These are phyloP conservation scores for Agriopis leucophaearia DNA, from an alignment of 2,888 invertebrate species.

Conservation along the genomic window DNA sequence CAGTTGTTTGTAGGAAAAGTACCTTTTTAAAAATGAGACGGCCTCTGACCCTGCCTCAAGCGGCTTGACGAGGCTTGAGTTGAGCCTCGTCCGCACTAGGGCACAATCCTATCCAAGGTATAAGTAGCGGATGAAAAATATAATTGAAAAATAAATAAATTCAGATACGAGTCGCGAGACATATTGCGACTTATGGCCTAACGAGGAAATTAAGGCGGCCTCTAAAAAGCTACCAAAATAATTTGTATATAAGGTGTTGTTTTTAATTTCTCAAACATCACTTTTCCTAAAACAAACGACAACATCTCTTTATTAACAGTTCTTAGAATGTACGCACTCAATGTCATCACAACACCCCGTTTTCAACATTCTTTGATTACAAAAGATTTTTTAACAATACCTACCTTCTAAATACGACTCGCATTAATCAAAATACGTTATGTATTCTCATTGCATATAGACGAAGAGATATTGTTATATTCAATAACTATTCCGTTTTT, in stretches of 20 bases:
- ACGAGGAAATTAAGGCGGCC: too few species aligned
- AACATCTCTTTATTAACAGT: conserved; percentile 28
- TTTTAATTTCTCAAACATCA: conserved; percentile 20
- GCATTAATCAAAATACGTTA: conserved; percentile 85
- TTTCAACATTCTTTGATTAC: conserved; percentile 43
- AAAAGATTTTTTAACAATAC: conserved; percentile 43
- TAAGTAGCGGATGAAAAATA: too few species aligned
- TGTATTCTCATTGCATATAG: conserved; percentile 65
- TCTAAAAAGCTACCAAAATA: background rate
- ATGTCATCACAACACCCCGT: conserved; percentile 37
- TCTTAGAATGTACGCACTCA: conserved; percentile 33
- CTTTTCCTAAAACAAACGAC: conserved; percentile 21
- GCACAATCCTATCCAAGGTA: too few species aligned
- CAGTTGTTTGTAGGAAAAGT: too few species aligned
- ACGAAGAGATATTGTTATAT: background rate
- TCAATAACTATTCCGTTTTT: background rate
- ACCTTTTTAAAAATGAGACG: too few species aligned
- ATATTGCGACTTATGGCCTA: too few species aligned
- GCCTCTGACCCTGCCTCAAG: too few species aligned
- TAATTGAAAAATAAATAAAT: too few species aligned
- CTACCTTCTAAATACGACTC: conserved; percentile 46
- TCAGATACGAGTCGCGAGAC: too few species aligned
- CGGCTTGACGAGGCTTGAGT: too few species aligned
- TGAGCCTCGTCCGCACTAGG: too few species aligned
- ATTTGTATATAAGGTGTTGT: background rate